Percentiles rank a stretch among this genome's conserved stretches.
phyloP scores from a whole-genome alignment of 2,113 vertebrate species.

The Prietella phreatophila region DNA sequence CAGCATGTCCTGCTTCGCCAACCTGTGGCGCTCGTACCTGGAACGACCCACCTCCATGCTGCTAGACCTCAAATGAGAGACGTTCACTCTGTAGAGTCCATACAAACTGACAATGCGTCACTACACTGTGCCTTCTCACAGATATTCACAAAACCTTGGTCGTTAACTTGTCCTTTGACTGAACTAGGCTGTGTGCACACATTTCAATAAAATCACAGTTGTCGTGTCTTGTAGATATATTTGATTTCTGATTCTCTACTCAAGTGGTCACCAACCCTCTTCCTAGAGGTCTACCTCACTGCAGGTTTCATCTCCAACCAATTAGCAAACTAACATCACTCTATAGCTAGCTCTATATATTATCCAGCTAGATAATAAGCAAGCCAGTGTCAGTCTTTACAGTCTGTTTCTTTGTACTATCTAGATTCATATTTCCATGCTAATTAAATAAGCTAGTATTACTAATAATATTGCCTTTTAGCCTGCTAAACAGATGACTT shows the following conservation, averaged over 20 bases:
- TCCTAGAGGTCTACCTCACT: too few species aligned
- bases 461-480: not conserved
- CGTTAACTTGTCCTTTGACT: not conserved
- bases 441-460: not conserved
- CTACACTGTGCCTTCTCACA: not conserved
- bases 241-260: not conserved
- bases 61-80: slow-evolving; percentile 84
- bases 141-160: not conserved
- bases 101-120: not conserved
- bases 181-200: not conserved
- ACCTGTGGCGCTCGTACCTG: slow-evolving; percentile 90
- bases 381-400: not conserved
- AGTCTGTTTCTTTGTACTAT: not conserved
- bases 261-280: too few species aligned
- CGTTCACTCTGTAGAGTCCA: not conserved
- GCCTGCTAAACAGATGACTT: not conserved
- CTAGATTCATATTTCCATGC: not conserved
- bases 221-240: not conserved
- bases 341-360: not conserved
- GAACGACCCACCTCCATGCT: slow-evolving; percentile 89
- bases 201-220: not conserved
- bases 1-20: slow-evolving; percentile 92
- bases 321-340: not conserved
- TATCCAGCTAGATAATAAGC: not conserved
- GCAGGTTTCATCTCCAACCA: too few species aligned